A percentile compares a stretch with the other conserved stretches of the same genome.
These are phyloP conservation scores for Bedellia somnulentella DNA, from an alignment of 2,888 invertebrate species.

Conservation along the genomic window DNA sequence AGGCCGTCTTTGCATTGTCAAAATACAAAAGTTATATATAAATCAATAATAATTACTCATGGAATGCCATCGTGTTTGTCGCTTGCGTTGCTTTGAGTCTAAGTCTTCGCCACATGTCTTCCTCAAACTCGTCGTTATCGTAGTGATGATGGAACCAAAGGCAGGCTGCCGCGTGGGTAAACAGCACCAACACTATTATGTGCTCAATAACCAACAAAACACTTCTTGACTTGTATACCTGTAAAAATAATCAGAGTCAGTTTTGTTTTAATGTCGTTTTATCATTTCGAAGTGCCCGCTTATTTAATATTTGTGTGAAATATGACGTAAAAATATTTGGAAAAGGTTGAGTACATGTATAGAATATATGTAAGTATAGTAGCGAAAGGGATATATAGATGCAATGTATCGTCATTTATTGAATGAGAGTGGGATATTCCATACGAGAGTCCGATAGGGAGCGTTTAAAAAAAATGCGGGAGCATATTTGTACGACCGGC, in stretches of 20 bases:
- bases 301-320: neutral
- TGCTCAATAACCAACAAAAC: slow-evolving; percentile 29
- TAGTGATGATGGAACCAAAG: slow-evolving; percentile 26
- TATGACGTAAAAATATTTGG: too few relatives aligned
- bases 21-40: neutral
- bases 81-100: slow-evolving; percentile 18
- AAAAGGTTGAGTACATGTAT: neutral
- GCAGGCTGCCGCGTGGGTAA: slow-evolving; percentile 30
- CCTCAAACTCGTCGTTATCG: neutral
- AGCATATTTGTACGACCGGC: too few relatives aligned
- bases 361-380: neutral
- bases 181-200: slow-evolving; percentile 16
- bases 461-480: too few relatives aligned
- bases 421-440: neutral
- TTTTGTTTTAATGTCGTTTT: too few relatives aligned
- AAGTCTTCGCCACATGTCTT: slow-evolving; percentile 19
- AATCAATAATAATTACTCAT: neutral
- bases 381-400: too few relatives aligned
- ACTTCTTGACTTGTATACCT: slow-evolving; percentile 33
- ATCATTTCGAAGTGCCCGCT: too few relatives aligned
- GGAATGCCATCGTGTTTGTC: neutral
- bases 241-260: slow-evolving; percentile 5
- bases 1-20: neutral
- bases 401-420: neutral
- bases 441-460: too few relatives aligned